Evolutionary conservation across 2,888 invertebrate species (phyloP).

Genomic region (Lasioglossum malachurum): DNA sequence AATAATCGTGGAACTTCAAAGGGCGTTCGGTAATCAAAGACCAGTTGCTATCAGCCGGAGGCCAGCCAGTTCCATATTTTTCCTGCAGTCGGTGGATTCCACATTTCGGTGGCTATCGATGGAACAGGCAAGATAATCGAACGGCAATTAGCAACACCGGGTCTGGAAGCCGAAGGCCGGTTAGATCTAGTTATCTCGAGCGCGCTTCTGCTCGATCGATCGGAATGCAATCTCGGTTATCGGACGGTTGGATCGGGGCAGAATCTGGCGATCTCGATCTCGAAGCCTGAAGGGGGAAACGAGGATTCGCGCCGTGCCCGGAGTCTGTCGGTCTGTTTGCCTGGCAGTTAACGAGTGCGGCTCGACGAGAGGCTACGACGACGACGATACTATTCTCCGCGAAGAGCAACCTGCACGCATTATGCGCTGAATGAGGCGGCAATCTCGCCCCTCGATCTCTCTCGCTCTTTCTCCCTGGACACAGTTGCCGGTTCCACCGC

Average conservation of each 20-base stretch:
- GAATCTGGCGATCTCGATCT: constrained; percentile 26
- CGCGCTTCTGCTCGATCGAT: not conserved
- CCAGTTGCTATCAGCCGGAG: not conserved
- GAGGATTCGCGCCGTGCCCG: constrained; percentile 32
- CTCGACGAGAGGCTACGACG: constrained; percentile 23
- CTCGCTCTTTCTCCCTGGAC: constrained; percentile 32
- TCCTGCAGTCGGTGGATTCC: not conserved
- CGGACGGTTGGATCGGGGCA: constrained; percentile 18
- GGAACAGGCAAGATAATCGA: constrained; percentile 10
- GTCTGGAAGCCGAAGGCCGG: constrained; percentile 15
- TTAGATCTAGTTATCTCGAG: constrained; percentile 21
- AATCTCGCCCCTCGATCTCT: constrained; percentile 71
- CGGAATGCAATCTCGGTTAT: constrained; percentile 35
- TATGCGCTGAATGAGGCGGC: constrained; percentile 71
- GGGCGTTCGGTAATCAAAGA: not conserved
- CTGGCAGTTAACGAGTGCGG: constrained; percentile 67
- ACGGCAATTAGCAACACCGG: not conserved
- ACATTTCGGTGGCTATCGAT: constrained; percentile 3
- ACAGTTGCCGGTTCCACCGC: constrained; percentile 59
- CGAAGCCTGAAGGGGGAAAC: not conserved
- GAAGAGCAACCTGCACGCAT: constrained; percentile 68
- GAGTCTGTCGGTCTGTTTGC: constrained; percentile 69
- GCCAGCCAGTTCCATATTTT: not conserved
- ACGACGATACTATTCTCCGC: constrained; percentile 52
- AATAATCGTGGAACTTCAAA: not conserved